Percentiles rank a stretch among this genome's conserved stretches.
phyloP scores from a whole-genome alignment of 2,888 invertebrate genomes.

The Melipona beecheii region DNA sequence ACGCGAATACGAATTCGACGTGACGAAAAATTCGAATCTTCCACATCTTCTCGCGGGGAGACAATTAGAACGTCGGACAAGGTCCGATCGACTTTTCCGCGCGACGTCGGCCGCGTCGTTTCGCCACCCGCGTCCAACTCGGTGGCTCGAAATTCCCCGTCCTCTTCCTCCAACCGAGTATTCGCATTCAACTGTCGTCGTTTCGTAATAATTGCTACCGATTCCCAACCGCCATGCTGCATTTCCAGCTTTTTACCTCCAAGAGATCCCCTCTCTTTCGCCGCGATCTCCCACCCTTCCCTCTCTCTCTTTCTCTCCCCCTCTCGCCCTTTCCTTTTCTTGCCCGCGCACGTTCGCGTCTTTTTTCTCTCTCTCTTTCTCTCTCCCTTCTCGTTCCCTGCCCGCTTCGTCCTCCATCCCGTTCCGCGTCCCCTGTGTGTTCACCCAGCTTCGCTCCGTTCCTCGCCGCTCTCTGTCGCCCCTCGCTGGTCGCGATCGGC shows the following conservation, averaged over 20 bases:
- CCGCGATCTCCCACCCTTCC: conserved; percentile 52
- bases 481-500: conserved; percentile 14
- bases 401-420: conserved; percentile 18
- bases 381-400: conserved; percentile 5
- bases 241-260: conserved; percentile 80
- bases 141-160: conserved; percentile 54
- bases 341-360: conserved; percentile 28
- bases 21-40: background rate
- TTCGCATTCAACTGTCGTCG: conserved; percentile 77
- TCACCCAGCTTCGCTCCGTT: conserved; percentile 22
- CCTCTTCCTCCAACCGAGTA: conserved; percentile 30
- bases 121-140: conserved; percentile 55
- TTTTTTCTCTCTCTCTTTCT: conserved; percentile 18
- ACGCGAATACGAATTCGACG: too few species aligned
- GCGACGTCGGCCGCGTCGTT: conserved; percentile 41
- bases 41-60: background rate
- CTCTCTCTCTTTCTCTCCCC: conserved; percentile 48
- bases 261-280: conserved; percentile 56
- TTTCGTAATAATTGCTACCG: conserved; percentile 81
- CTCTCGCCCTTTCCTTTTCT: conserved; percentile 48
- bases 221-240: conserved; percentile 81
- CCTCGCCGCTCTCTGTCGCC: conserved; percentile 26
- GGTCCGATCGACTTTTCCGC: conserved; percentile 51
- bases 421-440: background rate
- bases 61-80: conserved; percentile 24